These are phyloP conservation scores for Tokudaia tokunoshimensis DNA, from an alignment of 2,797 vertebrate genomes.

Conservation along the genomic window DNA sequence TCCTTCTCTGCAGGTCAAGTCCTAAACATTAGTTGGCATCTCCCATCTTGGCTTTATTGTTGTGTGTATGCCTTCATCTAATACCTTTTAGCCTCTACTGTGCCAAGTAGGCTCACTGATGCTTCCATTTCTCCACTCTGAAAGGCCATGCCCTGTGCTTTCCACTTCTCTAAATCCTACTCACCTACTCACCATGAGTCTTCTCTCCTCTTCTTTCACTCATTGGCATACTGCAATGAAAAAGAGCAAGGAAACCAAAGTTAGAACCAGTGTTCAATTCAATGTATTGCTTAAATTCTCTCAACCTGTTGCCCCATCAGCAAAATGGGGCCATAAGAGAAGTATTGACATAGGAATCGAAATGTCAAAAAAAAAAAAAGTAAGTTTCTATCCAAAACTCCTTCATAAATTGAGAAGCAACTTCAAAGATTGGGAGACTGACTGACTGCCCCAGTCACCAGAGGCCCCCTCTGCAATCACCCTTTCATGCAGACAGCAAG, in stretches of 20 bases:
- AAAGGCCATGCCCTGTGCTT: background rate
- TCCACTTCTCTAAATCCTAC: slow-evolving; percentile 28
- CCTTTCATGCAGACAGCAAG: too few species aligned
- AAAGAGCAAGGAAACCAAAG: background rate
- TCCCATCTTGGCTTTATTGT: background rate
- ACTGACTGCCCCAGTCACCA: background rate
- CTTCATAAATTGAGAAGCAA: background rate
- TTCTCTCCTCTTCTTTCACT: background rate
- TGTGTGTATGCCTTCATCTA: background rate
- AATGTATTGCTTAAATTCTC: background rate
- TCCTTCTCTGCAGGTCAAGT: background rate
- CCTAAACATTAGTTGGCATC: background rate
- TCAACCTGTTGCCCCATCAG: background rate
- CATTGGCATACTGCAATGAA: background rate
- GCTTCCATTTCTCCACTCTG: background rate
- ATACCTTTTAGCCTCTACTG: background rate
- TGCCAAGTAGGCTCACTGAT: background rate
- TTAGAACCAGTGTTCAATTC: background rate
- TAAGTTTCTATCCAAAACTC: background rate
- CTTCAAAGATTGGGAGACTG: background rate
- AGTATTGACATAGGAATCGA: background rate
- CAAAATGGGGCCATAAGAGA: slow-evolving; percentile 10
- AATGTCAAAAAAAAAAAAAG: background rate
- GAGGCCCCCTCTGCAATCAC: background rate
- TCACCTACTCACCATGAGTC: slow-evolving; percentile 5